Evolutionary conservation across 2,888 invertebrate species (phyloP).

Genomic region (Timema podura): DNA sequence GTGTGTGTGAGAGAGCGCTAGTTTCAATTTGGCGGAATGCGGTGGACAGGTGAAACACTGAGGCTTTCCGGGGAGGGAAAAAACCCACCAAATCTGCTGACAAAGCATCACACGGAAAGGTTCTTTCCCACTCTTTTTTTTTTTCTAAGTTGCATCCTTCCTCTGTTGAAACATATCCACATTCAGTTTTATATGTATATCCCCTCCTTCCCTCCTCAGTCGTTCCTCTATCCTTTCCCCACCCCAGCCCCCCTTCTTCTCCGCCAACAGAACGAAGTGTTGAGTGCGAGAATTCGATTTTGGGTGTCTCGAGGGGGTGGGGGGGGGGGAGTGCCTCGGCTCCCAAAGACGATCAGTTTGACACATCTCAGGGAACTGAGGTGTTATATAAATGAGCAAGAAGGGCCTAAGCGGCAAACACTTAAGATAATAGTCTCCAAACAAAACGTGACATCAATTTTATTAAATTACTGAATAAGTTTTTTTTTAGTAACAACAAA

Average conservation of each 20-base stretch:
- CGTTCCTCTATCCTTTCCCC: neutral
- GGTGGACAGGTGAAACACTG: constrained; percentile 28
- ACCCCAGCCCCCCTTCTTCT: neutral
- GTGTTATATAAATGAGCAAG: too few relatives aligned
- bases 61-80: neutral
- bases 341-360: constrained; percentile 10
- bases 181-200: neutral
- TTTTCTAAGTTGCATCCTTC: neutral
- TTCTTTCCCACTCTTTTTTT: constrained; percentile 16
- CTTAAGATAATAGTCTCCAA: too few relatives aligned
- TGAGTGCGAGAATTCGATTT: constrained; percentile 30
- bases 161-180: neutral
- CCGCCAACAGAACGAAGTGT: constrained; percentile 15
- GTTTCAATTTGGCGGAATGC: constrained; percentile 29
- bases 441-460: too few relatives aligned
- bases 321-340: neutral
- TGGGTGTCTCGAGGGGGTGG: constrained; percentile 19
- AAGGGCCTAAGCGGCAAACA: too few relatives aligned
- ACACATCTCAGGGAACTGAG: neutral
- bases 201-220: neutral
- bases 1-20: constrained; percentile 15
- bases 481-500: too few relatives aligned
- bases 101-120: constrained; percentile 23
- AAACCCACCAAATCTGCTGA: constrained; percentile 28
- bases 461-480: too few relatives aligned